Evolutionary conservation across 2,113 vertebrate genomes (phyloP).

Genomic region (Hyperopisus bebe): DNA sequence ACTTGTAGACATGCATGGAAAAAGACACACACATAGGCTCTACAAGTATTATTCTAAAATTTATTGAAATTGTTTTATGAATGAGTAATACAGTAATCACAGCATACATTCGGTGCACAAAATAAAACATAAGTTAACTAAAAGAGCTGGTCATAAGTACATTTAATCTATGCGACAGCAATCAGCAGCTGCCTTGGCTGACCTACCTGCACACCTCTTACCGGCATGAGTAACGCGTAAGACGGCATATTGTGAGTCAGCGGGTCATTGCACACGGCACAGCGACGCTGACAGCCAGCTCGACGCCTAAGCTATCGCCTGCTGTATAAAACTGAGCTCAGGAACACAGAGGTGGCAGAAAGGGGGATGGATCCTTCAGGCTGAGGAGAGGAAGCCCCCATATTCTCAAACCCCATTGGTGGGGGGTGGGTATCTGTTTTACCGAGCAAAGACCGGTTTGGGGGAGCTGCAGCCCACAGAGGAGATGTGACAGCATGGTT

Average conservation of each 20-base stretch:
- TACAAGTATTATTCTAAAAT: not conserved
- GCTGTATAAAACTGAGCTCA: not conserved
- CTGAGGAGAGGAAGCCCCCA: not conserved
- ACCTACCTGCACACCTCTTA: not conserved
- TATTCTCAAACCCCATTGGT: not conserved
- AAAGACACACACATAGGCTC: not conserved
- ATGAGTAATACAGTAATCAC: not conserved
- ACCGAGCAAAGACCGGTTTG: not conserved
- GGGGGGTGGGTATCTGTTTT: not conserved
- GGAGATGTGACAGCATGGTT: not conserved
- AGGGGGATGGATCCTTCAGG: not conserved
- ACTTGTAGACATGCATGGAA: not conserved
- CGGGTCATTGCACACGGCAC: not conserved
- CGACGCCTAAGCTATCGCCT: not conserved
- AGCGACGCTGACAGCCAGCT: not conserved
- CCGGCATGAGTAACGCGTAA: not conserved
- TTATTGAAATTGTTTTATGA: conserved; percentile 11
- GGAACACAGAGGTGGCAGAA: not conserved
- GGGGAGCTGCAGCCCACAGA: not conserved
- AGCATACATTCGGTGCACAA: conserved; percentile 5
- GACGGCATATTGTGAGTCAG: not conserved
- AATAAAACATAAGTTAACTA: not conserved
- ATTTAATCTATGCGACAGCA: not conserved
- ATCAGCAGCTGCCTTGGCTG: not conserved
- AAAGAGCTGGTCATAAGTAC: not conserved